Conservation (phyloP, 2,113 vertebrate species). For the Sarotherodon lohbergeri region DNA sequence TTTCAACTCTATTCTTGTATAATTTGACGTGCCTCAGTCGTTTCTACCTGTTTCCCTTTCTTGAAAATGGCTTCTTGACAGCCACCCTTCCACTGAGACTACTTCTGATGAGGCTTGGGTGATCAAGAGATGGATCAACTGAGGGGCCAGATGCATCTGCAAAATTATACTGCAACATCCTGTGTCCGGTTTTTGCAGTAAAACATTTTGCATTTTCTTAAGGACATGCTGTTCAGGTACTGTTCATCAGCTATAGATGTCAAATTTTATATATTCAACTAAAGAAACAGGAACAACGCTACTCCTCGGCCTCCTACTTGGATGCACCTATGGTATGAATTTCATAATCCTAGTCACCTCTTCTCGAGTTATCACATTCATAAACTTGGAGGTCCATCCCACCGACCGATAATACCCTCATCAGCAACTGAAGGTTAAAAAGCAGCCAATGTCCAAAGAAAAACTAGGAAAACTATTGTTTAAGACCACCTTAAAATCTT, state of each 20-base stretch:
- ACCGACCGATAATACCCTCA: background rate
- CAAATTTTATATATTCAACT: background rate
- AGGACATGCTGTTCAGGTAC: background rate
- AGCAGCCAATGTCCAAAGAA: background rate
- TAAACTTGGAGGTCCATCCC: background rate
- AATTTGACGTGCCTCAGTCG: fast-evolving
- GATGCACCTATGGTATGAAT: fast-evolving
- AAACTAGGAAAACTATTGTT: background rate
- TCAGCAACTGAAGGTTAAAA: background rate
- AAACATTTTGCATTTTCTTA: background rate
- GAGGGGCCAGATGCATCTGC: background rate
- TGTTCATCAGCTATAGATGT: background rate
- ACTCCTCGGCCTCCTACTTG: background rate
- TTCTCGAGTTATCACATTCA: background rate
- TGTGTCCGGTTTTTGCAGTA: background rate
- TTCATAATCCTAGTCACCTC: background rate
- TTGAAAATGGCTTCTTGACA: background rate
- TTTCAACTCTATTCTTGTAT: background rate
- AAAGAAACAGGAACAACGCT: background rate
- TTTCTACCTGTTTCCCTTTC: background rate
- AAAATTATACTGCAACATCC: background rate
- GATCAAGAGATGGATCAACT: background rate
- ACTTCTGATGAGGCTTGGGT: background rate
- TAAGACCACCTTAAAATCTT: background rate
- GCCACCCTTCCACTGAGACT: background rate